Conservation (phyloP, 2,113 vertebrate species). For the Sarotherodon lohbergeri region DNA sequence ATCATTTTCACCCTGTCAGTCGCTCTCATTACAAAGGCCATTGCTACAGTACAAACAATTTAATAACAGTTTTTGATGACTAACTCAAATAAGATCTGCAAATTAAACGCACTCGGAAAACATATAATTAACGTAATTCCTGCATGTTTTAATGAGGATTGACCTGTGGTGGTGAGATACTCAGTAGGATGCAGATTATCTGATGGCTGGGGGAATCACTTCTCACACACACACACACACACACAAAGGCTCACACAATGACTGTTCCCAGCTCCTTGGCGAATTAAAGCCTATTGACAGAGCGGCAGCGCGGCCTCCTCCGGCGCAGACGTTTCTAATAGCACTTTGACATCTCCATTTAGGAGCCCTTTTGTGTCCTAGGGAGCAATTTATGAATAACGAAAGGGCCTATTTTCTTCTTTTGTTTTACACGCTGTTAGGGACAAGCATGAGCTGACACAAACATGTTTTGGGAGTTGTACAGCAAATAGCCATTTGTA, state of each 20-base stretch:
- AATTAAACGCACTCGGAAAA: not conserved
- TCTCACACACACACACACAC: not conserved
- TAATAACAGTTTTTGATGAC: not conserved
- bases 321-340: slow-evolving; percentile 70
- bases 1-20: slow-evolving; percentile 8
- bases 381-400: slow-evolving; percentile 74
- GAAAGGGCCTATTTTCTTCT: slow-evolving; percentile 59
- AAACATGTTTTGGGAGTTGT: slow-evolving; percentile 80
- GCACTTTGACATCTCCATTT: slow-evolving; percentile 75
- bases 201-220: not conserved
- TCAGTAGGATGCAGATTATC: slow-evolving; percentile 8
- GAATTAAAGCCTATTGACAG: slow-evolving; percentile 39
- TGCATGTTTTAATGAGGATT: slow-evolving; percentile 10
- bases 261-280: not conserved
- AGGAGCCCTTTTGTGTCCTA: slow-evolving; percentile 70
- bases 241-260: not conserved
- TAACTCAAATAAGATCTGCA: not conserved
- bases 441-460: slow-evolving; percentile 70
- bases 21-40: not conserved
- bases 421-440: slow-evolving; percentile 85
- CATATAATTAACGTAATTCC: not conserved
- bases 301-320: slow-evolving; percentile 35
- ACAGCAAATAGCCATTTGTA: slow-evolving; percentile 95
- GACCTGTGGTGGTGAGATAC: not conserved
- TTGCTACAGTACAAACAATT: not conserved